A percentile compares a stretch with the other conserved stretches of the same genome.
These are phyloP conservation scores for Hemicentrotus pulcherrimus DNA, from an alignment of 35 echinoderm and acorn worm species.

Conservation along the genomic window DNA sequence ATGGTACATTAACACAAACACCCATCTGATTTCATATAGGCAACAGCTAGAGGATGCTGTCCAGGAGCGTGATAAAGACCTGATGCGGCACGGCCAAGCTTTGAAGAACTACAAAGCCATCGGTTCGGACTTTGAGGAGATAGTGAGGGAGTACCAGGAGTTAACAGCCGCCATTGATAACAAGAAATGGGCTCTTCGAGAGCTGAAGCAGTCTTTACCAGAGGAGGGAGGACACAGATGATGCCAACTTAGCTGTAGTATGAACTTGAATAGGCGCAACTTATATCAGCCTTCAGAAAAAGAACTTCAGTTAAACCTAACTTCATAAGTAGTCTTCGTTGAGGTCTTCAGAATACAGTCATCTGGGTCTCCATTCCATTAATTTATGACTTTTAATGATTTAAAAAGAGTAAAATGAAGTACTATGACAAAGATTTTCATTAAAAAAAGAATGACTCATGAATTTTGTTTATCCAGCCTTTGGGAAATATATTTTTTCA, in stretches of 20 bases:
- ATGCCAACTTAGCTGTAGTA: constrained; percentile 44
- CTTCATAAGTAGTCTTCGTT: too few relatives aligned
- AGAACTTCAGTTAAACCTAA: too few relatives aligned
- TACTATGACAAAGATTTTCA: not conserved
- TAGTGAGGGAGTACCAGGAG: constrained; percentile 83
- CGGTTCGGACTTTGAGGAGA: constrained; percentile 85
- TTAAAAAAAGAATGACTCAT: not conserved
- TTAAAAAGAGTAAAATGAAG: not conserved
- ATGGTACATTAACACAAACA: too few relatives aligned
- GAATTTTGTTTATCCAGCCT: too few relatives aligned
- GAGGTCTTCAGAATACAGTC: too few relatives aligned
- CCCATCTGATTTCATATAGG: constrained; percentile 24
- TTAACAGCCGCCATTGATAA: constrained; percentile 80
- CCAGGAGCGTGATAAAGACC: constrained; percentile 76
- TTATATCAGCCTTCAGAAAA: too few relatives aligned
- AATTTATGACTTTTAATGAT: too few relatives aligned
- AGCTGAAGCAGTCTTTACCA: constrained; percentile 79
- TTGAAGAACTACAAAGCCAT: constrained; percentile 77
- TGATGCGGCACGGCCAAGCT: constrained; percentile 65
- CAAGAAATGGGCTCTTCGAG: constrained; percentile 87
- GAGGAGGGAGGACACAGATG: constrained; percentile 56
- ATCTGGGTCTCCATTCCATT: too few relatives aligned
- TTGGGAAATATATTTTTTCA: not conserved
- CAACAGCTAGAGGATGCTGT: constrained; percentile 75
- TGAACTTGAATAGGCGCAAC: too few relatives aligned